These are phyloP conservation scores for Catharus ustulatus DNA, from an alignment of 2,797 vertebrate genomes.

Conservation along the genomic window DNA sequence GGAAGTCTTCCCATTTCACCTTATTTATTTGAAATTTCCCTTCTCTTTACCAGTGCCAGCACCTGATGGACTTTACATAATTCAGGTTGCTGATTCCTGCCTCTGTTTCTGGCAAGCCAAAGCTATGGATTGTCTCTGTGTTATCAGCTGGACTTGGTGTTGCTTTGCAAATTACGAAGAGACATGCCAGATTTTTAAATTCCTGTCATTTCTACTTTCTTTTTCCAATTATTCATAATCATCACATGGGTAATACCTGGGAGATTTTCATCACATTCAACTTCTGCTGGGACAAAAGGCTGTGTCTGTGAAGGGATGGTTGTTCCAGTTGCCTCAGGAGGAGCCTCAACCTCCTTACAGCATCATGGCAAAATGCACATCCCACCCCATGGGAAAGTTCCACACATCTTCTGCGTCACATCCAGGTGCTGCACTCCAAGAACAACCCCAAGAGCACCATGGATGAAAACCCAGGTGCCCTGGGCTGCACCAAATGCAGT, in stretches of 20 bases:
- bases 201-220: not conserved
- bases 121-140: slow-evolving; percentile 1
- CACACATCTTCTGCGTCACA: not conserved
- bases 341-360: not conserved
- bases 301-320: not conserved
- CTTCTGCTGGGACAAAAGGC: not conserved
- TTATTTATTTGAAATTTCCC: slow-evolving; percentile 39
- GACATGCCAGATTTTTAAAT: not conserved
- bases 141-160: slow-evolving; percentile 32
- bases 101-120: slow-evolving; percentile 9
- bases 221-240: not conserved
- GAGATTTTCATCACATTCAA: not conserved
- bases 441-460: rapidly evolving
- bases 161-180: not conserved
- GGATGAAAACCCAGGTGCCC: not conserved
- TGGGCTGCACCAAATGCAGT: not conserved
- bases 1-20: slow-evolving; percentile 5
- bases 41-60: not conserved
- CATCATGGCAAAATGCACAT: not conserved
- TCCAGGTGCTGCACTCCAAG: not conserved
- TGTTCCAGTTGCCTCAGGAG: not conserved
- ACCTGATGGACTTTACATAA: not conserved
- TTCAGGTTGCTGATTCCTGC: not conserved
- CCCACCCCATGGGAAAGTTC: not conserved
- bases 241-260: not conserved